These are phyloP conservation scores for Orchestes rusci DNA, from an alignment of 2,888 invertebrate species.

Conservation along the genomic window DNA sequence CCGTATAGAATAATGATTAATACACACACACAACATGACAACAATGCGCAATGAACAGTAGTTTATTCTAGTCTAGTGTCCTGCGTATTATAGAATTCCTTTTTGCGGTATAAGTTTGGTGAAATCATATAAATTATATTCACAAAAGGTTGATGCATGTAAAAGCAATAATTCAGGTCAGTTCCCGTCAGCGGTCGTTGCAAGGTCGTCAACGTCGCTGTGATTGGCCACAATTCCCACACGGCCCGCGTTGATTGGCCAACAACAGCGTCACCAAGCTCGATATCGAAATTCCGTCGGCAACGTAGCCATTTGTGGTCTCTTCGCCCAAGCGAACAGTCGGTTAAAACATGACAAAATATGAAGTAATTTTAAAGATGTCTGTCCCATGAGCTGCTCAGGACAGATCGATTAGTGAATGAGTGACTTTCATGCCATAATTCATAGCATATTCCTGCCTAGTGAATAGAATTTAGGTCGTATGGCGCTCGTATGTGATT, in stretches of 20 bases:
- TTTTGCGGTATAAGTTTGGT: no score
- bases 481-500: slow-evolving; percentile 47
- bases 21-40: no score
- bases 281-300: slow-evolving; percentile 35
- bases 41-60: no score
- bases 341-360: slow-evolving; percentile 41
- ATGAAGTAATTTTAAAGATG: slow-evolving; percentile 42
- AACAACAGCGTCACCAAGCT: slow-evolving; percentile 32
- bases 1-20: no score
- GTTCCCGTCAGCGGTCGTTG: no score
- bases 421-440: slow-evolving; percentile 46
- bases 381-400: slow-evolving; percentile 42
- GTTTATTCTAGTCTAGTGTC: no score
- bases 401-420: slow-evolving; percentile 46
- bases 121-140: no score
- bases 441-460: slow-evolving; percentile 43
- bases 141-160: no score
- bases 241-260: slow-evolving; percentile 31
- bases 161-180: no score
- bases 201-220: slow-evolving; percentile 27
- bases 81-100: no score
- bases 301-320: slow-evolving; percentile 45
- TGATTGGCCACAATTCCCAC: slow-evolving; percentile 32
- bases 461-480: slow-evolving; percentile 44
- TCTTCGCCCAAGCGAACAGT: slow-evolving; percentile 46